phyloP scores from a whole-genome alignment of 2,797 vertebrate species.

The Centropyge bicolor region DNA sequence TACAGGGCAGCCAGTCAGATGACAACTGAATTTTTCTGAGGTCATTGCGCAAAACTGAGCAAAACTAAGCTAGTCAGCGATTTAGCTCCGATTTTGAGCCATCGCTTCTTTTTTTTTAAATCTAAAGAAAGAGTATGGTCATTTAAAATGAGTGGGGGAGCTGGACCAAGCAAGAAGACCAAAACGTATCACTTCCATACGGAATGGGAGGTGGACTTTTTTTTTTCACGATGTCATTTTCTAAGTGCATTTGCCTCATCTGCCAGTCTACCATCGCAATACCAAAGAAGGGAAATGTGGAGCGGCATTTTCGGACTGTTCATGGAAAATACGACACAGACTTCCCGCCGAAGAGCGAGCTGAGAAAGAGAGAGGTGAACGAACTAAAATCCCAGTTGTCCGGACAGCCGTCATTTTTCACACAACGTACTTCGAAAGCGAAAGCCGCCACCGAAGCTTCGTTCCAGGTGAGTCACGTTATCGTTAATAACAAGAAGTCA shows the following conservation, averaged over 20 bases:
- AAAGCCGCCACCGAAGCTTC: constrained; percentile 21
- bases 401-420: constrained; percentile 24
- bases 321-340: constrained; percentile 2
- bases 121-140: too few species aligned
- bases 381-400: constrained; percentile 18
- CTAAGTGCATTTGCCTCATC: constrained; percentile 10
- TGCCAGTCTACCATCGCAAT: not conserved
- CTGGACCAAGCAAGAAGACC: too few species aligned
- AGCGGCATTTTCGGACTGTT: constrained; percentile 9
- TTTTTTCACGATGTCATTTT: not conserved
- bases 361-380: constrained; percentile 41
- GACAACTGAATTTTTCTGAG: too few species aligned
- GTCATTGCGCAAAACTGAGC: too few species aligned
- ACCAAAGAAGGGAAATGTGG: constrained; percentile 7
- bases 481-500: constrained; percentile 22
- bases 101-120: too few species aligned
- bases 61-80: too few species aligned
- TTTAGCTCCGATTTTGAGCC: too few species aligned
- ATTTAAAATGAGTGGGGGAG: too few species aligned
- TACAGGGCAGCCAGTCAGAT: too few species aligned
- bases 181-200: too few species aligned
- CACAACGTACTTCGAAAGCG: not conserved
- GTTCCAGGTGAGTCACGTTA: constrained; percentile 18
- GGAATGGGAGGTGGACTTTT: too few species aligned
- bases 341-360: constrained; percentile 1